Evolutionary conservation across 2,113 vertebrate species (phyloP), one percentile per base, ranked within the genome.

Genomic region (Oreochromis niloticus): DNA sequence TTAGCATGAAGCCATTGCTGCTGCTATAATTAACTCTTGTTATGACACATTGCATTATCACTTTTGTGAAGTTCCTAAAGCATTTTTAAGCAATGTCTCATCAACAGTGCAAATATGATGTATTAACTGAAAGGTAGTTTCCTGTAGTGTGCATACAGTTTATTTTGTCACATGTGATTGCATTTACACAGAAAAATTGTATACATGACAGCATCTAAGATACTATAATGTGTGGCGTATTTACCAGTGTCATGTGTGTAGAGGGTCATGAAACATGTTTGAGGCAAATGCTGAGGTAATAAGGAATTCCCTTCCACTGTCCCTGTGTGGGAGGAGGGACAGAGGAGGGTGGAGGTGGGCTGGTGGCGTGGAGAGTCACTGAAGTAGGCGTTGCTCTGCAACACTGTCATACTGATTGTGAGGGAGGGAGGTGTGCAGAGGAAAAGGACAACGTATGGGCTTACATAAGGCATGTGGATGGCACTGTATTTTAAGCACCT

Each of bases 261-360:
- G 43, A 41, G 71, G 59, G 3, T 34, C 16, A 41, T 43, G 46
- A 85, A 73, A 85, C 12, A 5, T 80, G 75, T 92, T 90, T 89
- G 87, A 93, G 91, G 92, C 91, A 92, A 91, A 91, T 93, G 94
- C 90, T 96, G 94, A 96, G 92, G 95, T 96, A 96, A 96, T 95
- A 82, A 96, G 97, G 96, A 96, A 96, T 97, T 96, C 97, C 97
- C 96, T 96, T 95, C 16, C 87, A 90, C 92, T 84, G 91, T 96
- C 89, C 88, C 75, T 87, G 73, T 92, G 82, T 89, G 85, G 90
- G 91, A 92, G 87, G 87, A 78, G 73, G 73, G 27, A 52, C 73
- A 52, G 86, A 61, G 32, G 81, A 56, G 59, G 86, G 88, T 89
- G 87, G 88, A 87, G 87, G 89, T 92, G 89, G 84, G 82, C 81